Conservation (phyloP, 2,113 vertebrate species). For the Himantopus leucocephalus region DNA sequence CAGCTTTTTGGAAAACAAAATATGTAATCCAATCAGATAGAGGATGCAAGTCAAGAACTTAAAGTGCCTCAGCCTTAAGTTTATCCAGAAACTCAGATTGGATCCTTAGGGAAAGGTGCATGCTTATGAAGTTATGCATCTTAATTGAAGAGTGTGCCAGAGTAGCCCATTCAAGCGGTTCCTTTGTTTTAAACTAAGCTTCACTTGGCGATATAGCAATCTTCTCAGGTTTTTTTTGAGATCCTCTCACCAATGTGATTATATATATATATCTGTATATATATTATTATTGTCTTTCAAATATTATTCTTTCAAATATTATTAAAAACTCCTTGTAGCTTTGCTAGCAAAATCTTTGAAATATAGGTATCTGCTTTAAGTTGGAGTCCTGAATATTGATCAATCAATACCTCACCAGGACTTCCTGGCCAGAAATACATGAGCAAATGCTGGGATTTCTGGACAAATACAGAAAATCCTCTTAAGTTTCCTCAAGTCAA, state of each 20-base stretch:
- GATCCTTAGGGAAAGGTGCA: not conserved
- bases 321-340: not conserved
- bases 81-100: not conserved
- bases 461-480: not conserved
- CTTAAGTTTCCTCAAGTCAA: not conserved
- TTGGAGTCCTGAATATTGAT: not conserved
- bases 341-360: not conserved
- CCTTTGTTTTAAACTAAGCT: not conserved
- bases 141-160: not conserved
- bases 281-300: not conserved
- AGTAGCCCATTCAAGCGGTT: not conserved
- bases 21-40: not conserved
- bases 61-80: not conserved
- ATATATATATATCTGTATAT: not conserved
- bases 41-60: not conserved
- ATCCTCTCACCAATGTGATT: not conserved
- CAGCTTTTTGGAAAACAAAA: not conserved
- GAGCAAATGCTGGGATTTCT: not conserved
- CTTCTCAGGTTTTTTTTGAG: not conserved
- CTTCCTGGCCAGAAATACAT: not conserved
- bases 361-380: not conserved
- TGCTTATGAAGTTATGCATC: not conserved
- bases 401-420: not conserved
- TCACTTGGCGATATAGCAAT: not conserved
- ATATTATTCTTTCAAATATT: not conserved